Base-by-base conservation (phyloP, 2,797 vertebrate genomes). In the Manis pentadactyla region DNA sequence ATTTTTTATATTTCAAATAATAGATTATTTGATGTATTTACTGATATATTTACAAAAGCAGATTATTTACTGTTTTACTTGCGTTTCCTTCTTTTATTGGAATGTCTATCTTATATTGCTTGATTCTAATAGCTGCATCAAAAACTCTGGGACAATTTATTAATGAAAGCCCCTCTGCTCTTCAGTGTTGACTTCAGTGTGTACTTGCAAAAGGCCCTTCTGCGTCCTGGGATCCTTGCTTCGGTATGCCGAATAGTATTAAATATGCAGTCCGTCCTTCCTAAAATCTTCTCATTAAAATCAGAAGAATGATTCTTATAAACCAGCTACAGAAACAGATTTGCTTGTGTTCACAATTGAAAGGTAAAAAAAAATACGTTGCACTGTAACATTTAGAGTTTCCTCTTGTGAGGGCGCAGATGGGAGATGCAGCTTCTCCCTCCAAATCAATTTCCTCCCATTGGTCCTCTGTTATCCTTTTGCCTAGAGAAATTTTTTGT, bases 391-490 rank as follows among this genome's bases (percentile, higher is more conserved):
- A 31, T 94, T 88, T 66, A 81, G 94, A 78, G 51, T 91, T 97
- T 97, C 96, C 89, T 94, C 75, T 96, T 93, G 53, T 84, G 87
- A 84, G 71, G 77, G 8, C 86, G 37, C 94, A 97, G 97, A 96
- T 96, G 96, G 87, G 89, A 61, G 73, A 94, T 93, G 64, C 53
- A 96, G 95, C 87, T 97, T 57, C 66, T 92, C 89, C 18, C 73
- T 97, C 59, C 92, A 84, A 89, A 91, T 84, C 86, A 21, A 42
- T 83, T 96, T 96, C 39, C n/a, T 96, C 85, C 64, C 63, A 29
- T 85, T 92, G 78, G 82, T 90, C 88, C 79, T 92, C 71, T 82
- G 15, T 79, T 94, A 87, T 57, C 73, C 74, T 46, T 97, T 97
- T 91, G 85, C 71, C 87, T 91, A 82, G 81, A 93, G 71, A 94